Evolutionary conservation across 2,113 vertebrate species (phyloP), one percentile per base, ranked within the genome.

Genomic region (Alethe castanea): DNA sequence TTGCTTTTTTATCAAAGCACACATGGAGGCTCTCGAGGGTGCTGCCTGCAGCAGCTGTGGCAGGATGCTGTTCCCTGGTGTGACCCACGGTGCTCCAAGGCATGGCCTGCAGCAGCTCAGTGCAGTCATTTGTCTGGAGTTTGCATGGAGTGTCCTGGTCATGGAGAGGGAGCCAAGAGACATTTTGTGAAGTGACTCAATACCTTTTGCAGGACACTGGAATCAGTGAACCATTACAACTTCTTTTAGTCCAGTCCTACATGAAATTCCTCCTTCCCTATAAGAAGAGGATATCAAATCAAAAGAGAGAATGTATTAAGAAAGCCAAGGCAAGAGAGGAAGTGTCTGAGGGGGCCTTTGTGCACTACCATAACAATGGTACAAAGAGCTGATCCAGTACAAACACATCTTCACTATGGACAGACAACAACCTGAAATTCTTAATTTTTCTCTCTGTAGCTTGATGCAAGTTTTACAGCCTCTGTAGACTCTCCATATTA

Each of bases 1-100:
- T 59, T 50, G 44, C 22, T 76, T 40, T 81, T 61, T 62, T 23
- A 22, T 18, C 48, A n/a, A 31, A 62, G 50, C 15, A 52, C 50
- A 52, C 14, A 28, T 10, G 15, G 26, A 28, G 69, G 14, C 28
- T 53, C 52, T 53, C 6, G 26, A 53, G 28, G 69, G 14, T 33
- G 52, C 12, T 72, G 48, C 53, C 69, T 81, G 79, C 42, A 60
- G 56, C 70, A 66, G 29, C 35, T 2, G 2, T 57, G 50, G 48
- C 50, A 59, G 66, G 40, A 23, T 8, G 6, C 44, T 19, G 72
- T 42, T 64, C 65, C 54, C 38, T 48, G 47, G 11, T 5, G 7
- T n/a, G 71, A 53, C 28, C n/a, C 23, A 2, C 0, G 0, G 24
- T 14, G 62, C 15, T 29, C 20, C n/a, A 36, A 8, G 5, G 15